These are phyloP conservation scores for Andrena bicolor DNA, from an alignment of 2,888 invertebrate genomes.

Conservation along the genomic window DNA sequence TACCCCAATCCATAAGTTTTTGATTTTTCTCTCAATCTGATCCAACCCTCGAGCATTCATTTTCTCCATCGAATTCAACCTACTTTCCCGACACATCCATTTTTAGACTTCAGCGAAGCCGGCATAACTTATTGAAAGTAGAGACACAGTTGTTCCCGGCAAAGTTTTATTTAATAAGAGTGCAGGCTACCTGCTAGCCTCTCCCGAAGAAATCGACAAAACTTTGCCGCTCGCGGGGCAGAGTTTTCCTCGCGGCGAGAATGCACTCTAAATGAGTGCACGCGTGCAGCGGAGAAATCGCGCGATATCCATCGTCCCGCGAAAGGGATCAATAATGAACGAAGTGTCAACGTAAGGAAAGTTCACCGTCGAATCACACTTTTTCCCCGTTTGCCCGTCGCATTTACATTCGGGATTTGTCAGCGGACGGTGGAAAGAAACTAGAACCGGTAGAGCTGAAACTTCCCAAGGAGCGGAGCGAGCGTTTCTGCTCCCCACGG, in stretches of 20 bases:
- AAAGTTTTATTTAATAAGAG: background rate
- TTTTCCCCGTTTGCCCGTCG: background rate
- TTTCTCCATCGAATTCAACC: too few species aligned
- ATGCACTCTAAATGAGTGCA: constrained; percentile 34
- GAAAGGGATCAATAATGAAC: constrained; percentile 39
- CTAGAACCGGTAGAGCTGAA: constrained; percentile 44
- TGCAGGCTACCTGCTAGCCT: background rate
- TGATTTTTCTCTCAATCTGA: too few species aligned
- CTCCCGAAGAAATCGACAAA: background rate
- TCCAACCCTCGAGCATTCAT: too few species aligned
- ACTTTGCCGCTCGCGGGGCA: background rate
- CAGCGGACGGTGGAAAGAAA: constrained; percentile 43
- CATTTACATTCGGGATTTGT: constrained; percentile 64
- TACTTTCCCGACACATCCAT: too few species aligned
- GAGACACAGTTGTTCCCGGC: background rate
- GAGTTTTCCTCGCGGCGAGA: constrained; percentile 1
- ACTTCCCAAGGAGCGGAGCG: constrained; percentile 32
- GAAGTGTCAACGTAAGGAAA: constrained; percentile 45
- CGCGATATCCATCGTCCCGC: constrained; percentile 20
- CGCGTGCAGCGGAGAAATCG: constrained; percentile 7
- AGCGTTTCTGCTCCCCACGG: constrained; percentile 21
- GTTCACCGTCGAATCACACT: constrained; percentile 39
- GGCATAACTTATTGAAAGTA: background rate
- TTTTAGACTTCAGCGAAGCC: too few species aligned
- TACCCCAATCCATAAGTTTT: too few species aligned